Conservation (phyloP, 2,797 vertebrate species). For the Margarornis squamiger region DNA sequence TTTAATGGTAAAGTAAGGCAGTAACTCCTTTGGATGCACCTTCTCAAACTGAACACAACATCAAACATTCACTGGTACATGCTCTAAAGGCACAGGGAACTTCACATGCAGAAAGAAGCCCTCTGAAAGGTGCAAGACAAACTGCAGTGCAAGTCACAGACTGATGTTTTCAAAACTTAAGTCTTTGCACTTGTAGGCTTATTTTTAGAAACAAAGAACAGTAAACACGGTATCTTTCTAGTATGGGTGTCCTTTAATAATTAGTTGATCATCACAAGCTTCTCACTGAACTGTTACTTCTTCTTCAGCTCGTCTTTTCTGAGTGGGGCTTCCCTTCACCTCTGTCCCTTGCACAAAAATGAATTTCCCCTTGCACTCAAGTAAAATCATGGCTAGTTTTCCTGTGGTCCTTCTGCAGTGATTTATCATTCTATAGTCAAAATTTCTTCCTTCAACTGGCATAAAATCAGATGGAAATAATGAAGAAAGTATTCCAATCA, state of each 20-base stretch:
- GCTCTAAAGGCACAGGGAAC: not conserved
- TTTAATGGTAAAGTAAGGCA: not conserved
- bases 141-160: not conserved
- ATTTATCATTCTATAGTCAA: not conserved
- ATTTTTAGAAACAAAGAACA: not conserved
- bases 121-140: not conserved
- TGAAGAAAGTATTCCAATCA: not conserved
- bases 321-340: not conserved
- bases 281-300: not conserved
- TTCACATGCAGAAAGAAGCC: not conserved
- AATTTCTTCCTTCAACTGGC: not conserved
- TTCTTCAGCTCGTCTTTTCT: not conserved
- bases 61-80: fast-evolving
- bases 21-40: not conserved
- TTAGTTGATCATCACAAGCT: not conserved
- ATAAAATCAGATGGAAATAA: not conserved
- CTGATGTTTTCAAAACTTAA: not conserved
- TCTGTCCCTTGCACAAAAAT: not conserved
- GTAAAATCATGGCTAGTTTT: not conserved
- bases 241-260: not conserved
- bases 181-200: not conserved
- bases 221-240: not conserved
- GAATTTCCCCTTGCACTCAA: not conserved
- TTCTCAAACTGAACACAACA: not conserved
- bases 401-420: not conserved